Base-by-base conservation (phyloP, 2,797 vertebrate genomes). In the Gila robusta region DNA sequence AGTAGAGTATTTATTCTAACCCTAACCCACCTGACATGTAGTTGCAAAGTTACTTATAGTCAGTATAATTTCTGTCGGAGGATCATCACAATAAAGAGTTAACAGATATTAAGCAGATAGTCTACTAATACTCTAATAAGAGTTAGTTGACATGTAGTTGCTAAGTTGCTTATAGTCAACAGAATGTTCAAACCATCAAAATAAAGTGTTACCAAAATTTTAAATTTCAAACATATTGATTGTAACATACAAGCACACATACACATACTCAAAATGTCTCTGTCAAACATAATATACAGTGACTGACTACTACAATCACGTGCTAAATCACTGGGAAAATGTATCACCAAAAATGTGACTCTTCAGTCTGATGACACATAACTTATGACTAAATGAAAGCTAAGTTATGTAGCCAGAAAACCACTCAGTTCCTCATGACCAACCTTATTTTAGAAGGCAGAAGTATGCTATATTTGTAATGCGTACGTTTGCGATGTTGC, bases 331-430 rank as follows among this genome's bases (percentile, higher is more conserved):
- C 9, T n/a, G 81, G 81, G 16, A 4, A 84, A 88, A 88, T 92
- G 84, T 28, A 64, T 62, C 56, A 21, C 86, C 35, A 52, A 71
- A 47, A 86, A 88, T 92, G 88, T 88, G 83, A 88, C 69, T 69
- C 87, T 84, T 88, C 86, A 81, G 21, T 86, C 37, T 69, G 84
- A 83, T 90, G 88, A 87, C 84, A 83, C 62, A 69, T 87, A 81
- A 87, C 86, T 91, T 87, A 82, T 88, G 88, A 93, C 87, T 86
- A 82, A 89, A 69, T 86, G 84, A 76, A 81, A 82, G 44, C 54
- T 54, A 70, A 80, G 39, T 32, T 84, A 81, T 85, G 89, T 59
- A 39, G 88, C 85, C 21, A 47, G 67, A 85, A 37, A 79, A 72
- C 79, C 8, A 2, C 79, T 87, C 79, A 35, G 32, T 83, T 86